These are phyloP conservation scores for Phaonia tiefii DNA, from an alignment of 2,888 invertebrate species.

Conservation along the genomic window DNA sequence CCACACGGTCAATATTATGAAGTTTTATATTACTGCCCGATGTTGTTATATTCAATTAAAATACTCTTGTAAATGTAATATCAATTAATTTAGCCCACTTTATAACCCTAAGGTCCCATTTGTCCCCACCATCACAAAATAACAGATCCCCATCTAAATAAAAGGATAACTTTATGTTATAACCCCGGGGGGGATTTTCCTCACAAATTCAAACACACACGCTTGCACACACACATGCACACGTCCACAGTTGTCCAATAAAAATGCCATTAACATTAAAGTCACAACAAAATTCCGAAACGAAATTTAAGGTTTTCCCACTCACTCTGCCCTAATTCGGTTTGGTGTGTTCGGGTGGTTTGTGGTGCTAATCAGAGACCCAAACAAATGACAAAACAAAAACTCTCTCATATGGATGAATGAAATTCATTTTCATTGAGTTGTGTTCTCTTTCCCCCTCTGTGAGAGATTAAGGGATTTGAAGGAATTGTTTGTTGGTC, in stretches of 20 bases:
- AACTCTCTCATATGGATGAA: background rate
- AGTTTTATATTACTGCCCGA: too few species aligned
- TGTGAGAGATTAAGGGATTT: slow-evolving; percentile 27
- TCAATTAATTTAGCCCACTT: too few species aligned
- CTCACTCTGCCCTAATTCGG: background rate
- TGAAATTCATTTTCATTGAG: background rate
- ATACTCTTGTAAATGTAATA: too few species aligned
- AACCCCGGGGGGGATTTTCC: background rate
- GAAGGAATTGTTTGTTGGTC: background rate
- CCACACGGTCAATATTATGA: too few species aligned
- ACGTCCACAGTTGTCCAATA: slow-evolving; percentile 18
- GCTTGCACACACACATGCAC: background rate
- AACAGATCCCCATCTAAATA: background rate
- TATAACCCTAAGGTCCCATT: background rate
- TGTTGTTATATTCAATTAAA: too few species aligned
- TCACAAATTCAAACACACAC: background rate
- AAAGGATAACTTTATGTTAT: background rate
- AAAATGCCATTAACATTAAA: slow-evolving; percentile 24
- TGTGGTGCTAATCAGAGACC: background rate
- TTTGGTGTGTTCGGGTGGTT: background rate
- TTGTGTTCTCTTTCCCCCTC: too few species aligned
- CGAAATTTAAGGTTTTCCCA: slow-evolving; percentile 21
- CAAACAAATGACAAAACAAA: slow-evolving; percentile 11
- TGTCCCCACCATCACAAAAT: background rate
- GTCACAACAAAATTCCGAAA: slow-evolving; percentile 22